phyloP scores from a whole-genome alignment of 2,113 vertebrate species.

The Fulmarus glacialis region DNA sequence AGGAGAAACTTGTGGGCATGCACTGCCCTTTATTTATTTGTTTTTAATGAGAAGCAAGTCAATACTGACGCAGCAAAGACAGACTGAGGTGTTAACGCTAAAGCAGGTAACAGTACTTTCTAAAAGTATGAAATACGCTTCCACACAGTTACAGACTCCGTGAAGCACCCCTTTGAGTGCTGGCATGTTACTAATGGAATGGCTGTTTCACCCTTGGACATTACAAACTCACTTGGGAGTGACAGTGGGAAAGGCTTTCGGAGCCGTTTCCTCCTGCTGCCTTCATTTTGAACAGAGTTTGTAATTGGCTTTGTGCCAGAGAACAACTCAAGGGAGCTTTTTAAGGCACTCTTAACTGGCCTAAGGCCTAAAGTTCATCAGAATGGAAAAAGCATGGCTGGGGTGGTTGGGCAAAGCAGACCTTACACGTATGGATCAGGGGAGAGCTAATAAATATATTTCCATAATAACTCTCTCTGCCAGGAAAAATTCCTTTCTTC shows the following conservation, averaged over 20 bases:
- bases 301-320: background rate
- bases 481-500: background rate
- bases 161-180: background rate
- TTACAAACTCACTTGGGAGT: background rate
- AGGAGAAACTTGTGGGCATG: background rate
- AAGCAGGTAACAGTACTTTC: background rate
- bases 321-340: background rate
- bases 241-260: background rate
- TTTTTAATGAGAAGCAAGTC: background rate
- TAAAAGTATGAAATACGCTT: background rate
- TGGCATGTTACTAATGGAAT: background rate
- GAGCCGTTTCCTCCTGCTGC: background rate
- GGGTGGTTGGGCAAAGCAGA: background rate
- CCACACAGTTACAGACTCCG: background rate
- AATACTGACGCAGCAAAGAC: background rate
- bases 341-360: background rate
- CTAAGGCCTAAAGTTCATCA: background rate
- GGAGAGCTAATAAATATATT: background rate
- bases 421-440: fast-evolving
- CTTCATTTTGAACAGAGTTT: background rate
- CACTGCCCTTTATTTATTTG: background rate
- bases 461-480: background rate
- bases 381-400: background rate
- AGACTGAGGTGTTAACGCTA: background rate
- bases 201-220: background rate